Percentiles rank a stretch among this genome's conserved stretches.
These are phyloP conservation scores for Serripes groenlandicus DNA, from an alignment of 2,888 invertebrate species.

Conservation along the genomic window DNA sequence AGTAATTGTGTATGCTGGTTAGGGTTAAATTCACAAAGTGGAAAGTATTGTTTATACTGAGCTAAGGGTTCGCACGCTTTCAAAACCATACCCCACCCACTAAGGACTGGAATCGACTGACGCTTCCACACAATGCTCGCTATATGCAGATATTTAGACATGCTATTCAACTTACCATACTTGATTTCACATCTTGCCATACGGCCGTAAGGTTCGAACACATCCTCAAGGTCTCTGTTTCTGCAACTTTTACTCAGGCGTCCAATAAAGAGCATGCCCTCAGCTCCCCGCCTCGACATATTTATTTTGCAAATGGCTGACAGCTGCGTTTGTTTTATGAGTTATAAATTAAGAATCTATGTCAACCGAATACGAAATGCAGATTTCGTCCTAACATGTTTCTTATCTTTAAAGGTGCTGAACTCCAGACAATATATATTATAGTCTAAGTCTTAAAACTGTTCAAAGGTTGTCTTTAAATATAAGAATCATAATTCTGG, in stretches of 20 bases:
- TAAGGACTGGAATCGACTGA: neutral
- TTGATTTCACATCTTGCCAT: slow-evolving; percentile 86
- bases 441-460: too few species aligned
- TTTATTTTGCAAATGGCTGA: slow-evolving; percentile 16
- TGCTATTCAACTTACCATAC: slow-evolving; percentile 81
- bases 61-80: too few species aligned
- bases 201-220: slow-evolving; percentile 86
- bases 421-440: too few species aligned
- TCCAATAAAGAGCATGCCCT: slow-evolving; percentile 85
- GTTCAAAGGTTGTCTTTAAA: too few species aligned
- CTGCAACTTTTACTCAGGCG: slow-evolving; percentile 85
- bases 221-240: slow-evolving; percentile 85
- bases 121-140: neutral
- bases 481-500: too few species aligned
- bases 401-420: too few species aligned
- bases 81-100: slow-evolving; percentile 34
- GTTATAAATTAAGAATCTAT: too few species aligned
- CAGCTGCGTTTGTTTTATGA: neutral
- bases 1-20: too few species aligned
- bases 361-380: too few species aligned
- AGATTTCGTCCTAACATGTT: too few species aligned
- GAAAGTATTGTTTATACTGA: too few species aligned
- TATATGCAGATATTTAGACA: neutral
- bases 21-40: too few species aligned
- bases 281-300: slow-evolving; percentile 77